Conservation (phyloP, 2,888 invertebrate species). For the Parnassius orleans region DNA sequence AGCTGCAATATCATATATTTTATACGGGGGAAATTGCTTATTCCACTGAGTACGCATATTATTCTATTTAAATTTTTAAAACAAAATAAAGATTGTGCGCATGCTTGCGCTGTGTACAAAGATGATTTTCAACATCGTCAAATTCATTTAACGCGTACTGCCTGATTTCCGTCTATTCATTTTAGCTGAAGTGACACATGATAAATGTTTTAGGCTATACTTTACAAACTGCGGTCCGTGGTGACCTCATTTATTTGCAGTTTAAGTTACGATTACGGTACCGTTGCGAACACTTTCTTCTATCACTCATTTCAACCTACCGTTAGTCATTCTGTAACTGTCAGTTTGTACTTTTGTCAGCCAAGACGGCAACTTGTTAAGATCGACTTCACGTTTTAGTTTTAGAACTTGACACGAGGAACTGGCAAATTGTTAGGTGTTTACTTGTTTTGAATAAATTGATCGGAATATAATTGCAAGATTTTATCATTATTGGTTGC, state of each 20-base stretch:
- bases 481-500: background rate
- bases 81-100: background rate
- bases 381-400: constrained; percentile 11
- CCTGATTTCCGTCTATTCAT: background rate
- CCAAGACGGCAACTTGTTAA: constrained; percentile 19
- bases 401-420: constrained; percentile 4
- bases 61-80: background rate
- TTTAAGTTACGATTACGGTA: constrained; percentile 59
- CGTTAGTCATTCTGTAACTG: constrained; percentile 37
- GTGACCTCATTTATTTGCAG: constrained; percentile 56
- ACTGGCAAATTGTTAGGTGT: background rate
- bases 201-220: background rate
- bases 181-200: background rate
- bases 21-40: constrained; percentile 8
- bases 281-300: constrained; percentile 66
- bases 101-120: background rate
- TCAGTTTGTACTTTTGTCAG: constrained; percentile 22
- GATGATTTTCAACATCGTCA: background rate
- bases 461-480: background rate
- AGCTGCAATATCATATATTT: constrained; percentile 4
- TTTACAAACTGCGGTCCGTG: constrained; percentile 32
- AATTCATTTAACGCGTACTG: background rate
- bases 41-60: background rate
- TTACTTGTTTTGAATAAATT: constrained; percentile 7
- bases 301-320: constrained; percentile 32